Evolutionary conservation across 2,888 invertebrate genomes (phyloP).

Genomic region (Tetranychus piercei): DNA sequence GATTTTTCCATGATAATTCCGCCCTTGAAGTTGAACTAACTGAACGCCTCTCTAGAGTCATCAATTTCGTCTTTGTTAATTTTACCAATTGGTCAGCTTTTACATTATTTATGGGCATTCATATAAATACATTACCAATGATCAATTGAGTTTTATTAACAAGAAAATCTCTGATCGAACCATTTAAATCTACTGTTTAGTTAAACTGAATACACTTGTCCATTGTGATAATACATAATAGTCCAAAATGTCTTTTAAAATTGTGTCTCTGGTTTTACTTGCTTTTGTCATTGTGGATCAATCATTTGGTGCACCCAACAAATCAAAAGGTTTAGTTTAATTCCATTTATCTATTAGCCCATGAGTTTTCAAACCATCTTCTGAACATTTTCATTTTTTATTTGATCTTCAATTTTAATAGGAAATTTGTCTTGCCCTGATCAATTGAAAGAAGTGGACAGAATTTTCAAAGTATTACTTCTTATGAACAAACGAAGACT

Average conservation of each 20-base stretch:
- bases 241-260: not conserved
- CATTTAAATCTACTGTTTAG: too few species aligned
- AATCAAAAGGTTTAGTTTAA: not conserved
- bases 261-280: not conserved
- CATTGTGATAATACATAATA: not conserved
- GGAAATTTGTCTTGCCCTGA: not conserved
- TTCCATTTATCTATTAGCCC: not conserved
- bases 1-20: not conserved
- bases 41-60: not conserved
- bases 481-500: not conserved
- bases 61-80: not conserved
- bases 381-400: not conserved
- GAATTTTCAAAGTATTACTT: not conserved
- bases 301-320: not conserved
- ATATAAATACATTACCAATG: too few species aligned
- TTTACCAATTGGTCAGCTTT: too few species aligned
- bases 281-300: not conserved
- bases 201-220: too few species aligned
- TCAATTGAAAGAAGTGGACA: not conserved
- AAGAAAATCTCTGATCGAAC: too few species aligned
- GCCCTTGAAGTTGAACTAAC: not conserved
- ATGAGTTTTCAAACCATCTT: not conserved
- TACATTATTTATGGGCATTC: too few species aligned
- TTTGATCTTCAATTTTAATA: not conserved
- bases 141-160: too few species aligned